Conservation (phyloP, 2,888 invertebrate genomes). For the Plebejus argus region DNA sequence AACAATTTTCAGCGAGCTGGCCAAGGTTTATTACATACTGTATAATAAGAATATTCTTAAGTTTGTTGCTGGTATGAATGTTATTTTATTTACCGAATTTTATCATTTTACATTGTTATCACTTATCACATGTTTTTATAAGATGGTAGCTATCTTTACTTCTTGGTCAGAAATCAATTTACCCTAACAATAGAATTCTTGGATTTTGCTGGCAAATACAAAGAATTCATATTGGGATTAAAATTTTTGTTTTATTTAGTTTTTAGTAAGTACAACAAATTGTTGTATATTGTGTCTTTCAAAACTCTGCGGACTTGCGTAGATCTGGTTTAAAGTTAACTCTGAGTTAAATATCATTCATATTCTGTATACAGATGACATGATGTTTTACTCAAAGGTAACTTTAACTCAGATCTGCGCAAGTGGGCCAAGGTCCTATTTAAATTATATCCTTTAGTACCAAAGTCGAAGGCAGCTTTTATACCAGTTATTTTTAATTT, state of each 20-base stretch:
- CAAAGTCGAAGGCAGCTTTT: neutral
- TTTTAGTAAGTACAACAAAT: neutral
- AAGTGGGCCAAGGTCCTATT: too few relatives aligned
- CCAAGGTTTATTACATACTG: neutral
- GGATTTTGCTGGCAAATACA: neutral
- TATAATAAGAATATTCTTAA: slow-evolving; percentile 65
- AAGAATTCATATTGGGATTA: neutral
- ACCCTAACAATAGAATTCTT: neutral
- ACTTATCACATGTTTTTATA: slow-evolving; percentile 7
- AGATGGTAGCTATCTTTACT: neutral
- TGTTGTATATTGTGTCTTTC: neutral
- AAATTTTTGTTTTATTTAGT: neutral
- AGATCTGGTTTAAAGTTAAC: too few relatives aligned
- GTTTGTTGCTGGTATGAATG: slow-evolving; percentile 57
- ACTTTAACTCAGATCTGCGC: too few relatives aligned
- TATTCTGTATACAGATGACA: too few relatives aligned
- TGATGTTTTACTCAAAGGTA: too few relatives aligned
- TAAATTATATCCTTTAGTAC: neutral
- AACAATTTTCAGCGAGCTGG: too few relatives aligned
- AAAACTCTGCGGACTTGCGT: too few relatives aligned
- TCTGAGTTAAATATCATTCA: too few relatives aligned
- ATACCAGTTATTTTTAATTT: neutral
- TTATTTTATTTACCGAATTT: slow-evolving; percentile 42
- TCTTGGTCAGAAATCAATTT: neutral
- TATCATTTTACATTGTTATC: slow-evolving; percentile 12